Percentiles rank a stretch among this genome's conserved stretches.
phyloP scores from a whole-genome alignment of 2,113 vertebrate species.

The Picathartes gymnocephalus region DNA sequence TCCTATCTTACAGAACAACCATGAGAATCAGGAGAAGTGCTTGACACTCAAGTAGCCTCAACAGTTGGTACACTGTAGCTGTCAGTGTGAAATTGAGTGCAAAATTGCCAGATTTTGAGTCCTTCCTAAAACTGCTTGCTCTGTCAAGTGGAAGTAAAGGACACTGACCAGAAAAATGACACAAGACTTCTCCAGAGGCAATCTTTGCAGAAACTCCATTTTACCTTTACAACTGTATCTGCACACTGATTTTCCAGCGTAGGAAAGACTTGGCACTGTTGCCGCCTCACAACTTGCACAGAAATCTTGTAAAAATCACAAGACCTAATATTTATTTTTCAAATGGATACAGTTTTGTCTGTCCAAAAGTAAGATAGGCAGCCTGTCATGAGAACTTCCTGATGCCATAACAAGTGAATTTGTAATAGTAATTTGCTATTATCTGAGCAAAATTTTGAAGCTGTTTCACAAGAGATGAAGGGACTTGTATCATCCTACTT shows the following conservation, averaged over 20 bases:
- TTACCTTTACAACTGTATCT: background rate
- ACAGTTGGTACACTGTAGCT: background rate
- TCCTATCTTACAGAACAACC: background rate
- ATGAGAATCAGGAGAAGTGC: background rate
- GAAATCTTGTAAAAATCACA: background rate
- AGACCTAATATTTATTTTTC: background rate
- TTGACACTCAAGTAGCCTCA: background rate
- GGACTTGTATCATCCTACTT: background rate
- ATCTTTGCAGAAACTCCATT: background rate
- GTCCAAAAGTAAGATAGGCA: background rate
- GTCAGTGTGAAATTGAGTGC: conserved; percentile 4
- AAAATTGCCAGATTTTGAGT: conserved; percentile 26
- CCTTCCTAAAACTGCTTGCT: conserved; percentile 5
- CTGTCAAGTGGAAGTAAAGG: conserved; percentile 25
- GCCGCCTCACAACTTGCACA: background rate
- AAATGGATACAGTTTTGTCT: background rate
- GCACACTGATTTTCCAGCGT: background rate
- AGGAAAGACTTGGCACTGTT: background rate
- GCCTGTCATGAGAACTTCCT: background rate
- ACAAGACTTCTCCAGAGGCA: background rate
- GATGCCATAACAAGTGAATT: background rate
- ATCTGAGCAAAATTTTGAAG: background rate
- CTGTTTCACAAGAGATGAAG: background rate
- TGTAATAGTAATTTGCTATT: background rate
- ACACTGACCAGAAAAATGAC: conserved; percentile 18